Evolutionary conservation across 2,797 vertebrate species (phyloP).

Genomic region (Intellagama lesueurii): DNA sequence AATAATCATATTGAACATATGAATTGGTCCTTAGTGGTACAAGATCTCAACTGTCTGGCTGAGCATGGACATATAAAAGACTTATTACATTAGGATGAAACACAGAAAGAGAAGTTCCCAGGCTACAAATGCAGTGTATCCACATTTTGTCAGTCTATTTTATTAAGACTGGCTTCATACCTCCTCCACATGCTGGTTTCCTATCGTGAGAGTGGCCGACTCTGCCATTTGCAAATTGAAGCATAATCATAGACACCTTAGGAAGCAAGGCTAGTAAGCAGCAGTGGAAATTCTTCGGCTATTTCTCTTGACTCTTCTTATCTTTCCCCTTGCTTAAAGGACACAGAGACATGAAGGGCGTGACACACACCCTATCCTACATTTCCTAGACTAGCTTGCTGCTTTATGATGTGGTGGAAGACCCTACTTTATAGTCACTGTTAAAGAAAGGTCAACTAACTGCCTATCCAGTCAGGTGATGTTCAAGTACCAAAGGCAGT

Average conservation of each 20-base stretch:
- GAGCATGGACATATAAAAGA: neutral
- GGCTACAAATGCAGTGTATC: neutral
- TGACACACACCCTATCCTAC: neutral
- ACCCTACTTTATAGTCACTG: neutral
- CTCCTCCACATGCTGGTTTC: neutral
- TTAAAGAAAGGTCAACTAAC: neutral
- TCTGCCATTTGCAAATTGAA: neutral
- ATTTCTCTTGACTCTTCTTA: neutral
- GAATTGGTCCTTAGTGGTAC: conserved; percentile 5
- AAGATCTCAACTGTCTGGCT: neutral
- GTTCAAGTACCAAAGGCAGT: neutral
- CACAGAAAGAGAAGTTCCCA: neutral
- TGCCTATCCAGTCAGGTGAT: neutral
- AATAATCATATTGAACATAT: neutral
- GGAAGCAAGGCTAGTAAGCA: neutral
- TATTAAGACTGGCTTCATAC: too few species aligned
- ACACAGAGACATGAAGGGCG: neutral
- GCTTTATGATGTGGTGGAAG: neutral
- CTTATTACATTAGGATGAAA: neutral
- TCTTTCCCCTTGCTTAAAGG: neutral
- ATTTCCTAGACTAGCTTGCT: neutral
- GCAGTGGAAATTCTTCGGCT: neutral
- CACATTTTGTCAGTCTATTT: neutral
- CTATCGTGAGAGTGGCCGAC: neutral
- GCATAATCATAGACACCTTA: neutral